These are phyloP conservation scores for Caenorhabditis auriculariae DNA, from an alignment of 2,888 invertebrate genomes.

Conservation along the genomic window DNA sequence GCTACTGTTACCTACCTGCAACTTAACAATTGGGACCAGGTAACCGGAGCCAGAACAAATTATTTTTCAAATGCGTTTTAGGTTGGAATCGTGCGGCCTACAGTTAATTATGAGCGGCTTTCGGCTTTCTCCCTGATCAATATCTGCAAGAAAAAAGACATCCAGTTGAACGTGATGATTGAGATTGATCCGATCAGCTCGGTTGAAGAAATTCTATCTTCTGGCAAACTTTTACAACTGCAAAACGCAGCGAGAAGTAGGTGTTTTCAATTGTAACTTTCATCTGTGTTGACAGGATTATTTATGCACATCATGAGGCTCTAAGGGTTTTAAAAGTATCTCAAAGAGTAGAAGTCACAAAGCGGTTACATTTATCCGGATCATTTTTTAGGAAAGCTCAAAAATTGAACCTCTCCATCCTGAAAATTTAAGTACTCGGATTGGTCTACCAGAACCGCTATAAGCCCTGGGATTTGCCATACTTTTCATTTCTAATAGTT, in stretches of 20 bases:
- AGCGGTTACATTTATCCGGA: too few species aligned
- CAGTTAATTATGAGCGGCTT: slow-evolving; percentile 47
- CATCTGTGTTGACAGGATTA: not conserved
- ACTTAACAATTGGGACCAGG: slow-evolving; percentile 60
- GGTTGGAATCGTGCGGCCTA: slow-evolving; percentile 56
- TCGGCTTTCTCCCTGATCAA: slow-evolving; percentile 53
- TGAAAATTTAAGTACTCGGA: too few species aligned
- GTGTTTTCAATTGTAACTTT: slow-evolving; percentile 2
- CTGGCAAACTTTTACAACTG: slow-evolving; percentile 47
- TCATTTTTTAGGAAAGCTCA: too few species aligned
- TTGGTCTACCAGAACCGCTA: too few species aligned
- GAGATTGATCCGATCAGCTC: slow-evolving; percentile 57
- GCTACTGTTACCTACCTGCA: slow-evolving; percentile 55
- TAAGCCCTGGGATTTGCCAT: not conserved
- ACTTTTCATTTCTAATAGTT: not conserved
- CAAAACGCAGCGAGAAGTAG: slow-evolving; percentile 46
- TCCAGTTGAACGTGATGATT: slow-evolving; percentile 51
- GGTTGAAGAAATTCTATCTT: slow-evolving; percentile 57
- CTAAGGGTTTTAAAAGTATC: too few species aligned
- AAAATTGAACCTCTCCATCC: too few species aligned
- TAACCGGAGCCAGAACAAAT: slow-evolving; percentile 6
- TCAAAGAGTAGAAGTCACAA: too few species aligned
- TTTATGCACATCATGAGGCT: not conserved
- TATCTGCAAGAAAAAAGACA: slow-evolving; percentile 44
- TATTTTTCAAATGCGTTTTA: slow-evolving; percentile 14